Conservation (phyloP, 1,140 invertebrate species). For the Cepaea nemoralis region DNA sequence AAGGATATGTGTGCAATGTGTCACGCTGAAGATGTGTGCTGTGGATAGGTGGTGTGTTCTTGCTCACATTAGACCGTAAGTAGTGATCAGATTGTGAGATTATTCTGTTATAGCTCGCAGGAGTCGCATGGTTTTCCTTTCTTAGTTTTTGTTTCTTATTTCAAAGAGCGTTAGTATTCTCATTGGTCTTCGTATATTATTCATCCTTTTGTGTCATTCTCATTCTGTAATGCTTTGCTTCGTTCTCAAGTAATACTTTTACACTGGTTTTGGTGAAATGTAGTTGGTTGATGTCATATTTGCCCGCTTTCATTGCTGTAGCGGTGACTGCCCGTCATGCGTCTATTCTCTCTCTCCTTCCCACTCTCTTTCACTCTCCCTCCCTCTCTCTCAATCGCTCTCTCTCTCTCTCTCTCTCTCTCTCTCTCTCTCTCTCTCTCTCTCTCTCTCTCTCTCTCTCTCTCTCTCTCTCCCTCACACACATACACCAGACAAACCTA, state of each 20-base stretch:
- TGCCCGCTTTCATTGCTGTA: background rate
- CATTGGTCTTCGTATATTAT: background rate
- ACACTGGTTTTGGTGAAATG: background rate
- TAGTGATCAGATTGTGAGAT: background rate
- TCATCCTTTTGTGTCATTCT: background rate
- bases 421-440: constrained; percentile 28
- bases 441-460: constrained; percentile 17
- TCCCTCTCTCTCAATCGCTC: too few relatives aligned
- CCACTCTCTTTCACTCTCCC: too few relatives aligned
- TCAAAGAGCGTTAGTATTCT: background rate
- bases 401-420: background rate
- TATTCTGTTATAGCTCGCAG: background rate
- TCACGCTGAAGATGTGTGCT: background rate
- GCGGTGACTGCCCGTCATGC: background rate
- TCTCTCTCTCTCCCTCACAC: background rate
- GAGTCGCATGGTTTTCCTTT: too few relatives aligned
- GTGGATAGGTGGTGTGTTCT: background rate
- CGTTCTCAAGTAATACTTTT: too few relatives aligned
- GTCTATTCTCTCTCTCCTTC: background rate
- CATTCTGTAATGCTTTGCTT: background rate
- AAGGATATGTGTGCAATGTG: background rate
- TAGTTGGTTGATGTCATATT: too few relatives aligned
- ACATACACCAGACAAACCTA: too few relatives aligned
- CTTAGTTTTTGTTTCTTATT: background rate
- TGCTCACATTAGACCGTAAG: background rate